Base-by-base conservation (phyloP, 2,113 vertebrate genomes). In the Larimichthys crocea region DNA sequence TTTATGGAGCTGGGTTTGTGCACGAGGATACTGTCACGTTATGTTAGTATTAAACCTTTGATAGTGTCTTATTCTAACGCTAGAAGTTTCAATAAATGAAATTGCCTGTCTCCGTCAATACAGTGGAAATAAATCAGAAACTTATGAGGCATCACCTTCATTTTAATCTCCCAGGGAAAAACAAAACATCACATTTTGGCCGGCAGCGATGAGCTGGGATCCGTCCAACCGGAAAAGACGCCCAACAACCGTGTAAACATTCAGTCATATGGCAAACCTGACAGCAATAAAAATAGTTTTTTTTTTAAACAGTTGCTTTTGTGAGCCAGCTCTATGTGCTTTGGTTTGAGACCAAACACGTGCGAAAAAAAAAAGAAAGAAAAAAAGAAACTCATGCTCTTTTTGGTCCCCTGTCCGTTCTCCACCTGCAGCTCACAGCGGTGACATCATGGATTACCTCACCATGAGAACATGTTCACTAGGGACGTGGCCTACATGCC, bases 371-470 rank as follows among this genome's bases (percentile, higher is more conserved):
- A 77, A 35, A 35, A 26, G 26, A 26, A 31, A 31, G 5, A 31
- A 31, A 64, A 75, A 60, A 11, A 63, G 49, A 35, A 24, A 53
- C 61, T 78, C 29, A 17, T 64, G 65, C 20, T 84, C 53, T 79
- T 63, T 74, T 49, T 59, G 63, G 86, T 89, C 79, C 76, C 85
- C 61, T 68, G 85, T 89, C 81, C 63, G 56, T 79, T 85, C 86
- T 91, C 93, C 92, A 94, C 93, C 92, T 95, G 92, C 91, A 92
- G 87, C 85, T 68, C 73, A 8, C 85, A 71, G 84, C 59, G 17
- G 64, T 94, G 88, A 92, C 90, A 86, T 94, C 88, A 93, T 92
- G 84, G 84, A 90, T 93, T 88, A 92, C 90, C 91, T 94, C 92
- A 92, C 76, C 63, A 48, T 85, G 88, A 89, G 92, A 92, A 64